Base-by-base conservation (phyloP, 2,888 invertebrate species). In the Drosophila nr. medialis region DNA sequence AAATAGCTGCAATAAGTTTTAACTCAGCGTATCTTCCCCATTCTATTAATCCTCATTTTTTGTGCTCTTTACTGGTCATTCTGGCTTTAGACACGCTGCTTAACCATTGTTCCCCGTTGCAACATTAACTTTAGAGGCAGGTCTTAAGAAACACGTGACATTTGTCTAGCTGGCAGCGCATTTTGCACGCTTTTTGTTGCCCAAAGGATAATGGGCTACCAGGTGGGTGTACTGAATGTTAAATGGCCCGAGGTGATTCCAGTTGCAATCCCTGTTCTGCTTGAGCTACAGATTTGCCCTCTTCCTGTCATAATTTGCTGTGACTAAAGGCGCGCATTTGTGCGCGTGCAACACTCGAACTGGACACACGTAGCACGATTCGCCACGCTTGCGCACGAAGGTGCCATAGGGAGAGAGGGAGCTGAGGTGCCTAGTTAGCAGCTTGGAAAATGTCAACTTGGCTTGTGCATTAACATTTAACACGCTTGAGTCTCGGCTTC, bases 191-290 rank as follows among this genome's bases (percentile, higher is more conserved):
- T 75, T 79, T 71, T 85, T 81, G 83, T 78, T 81, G 76, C 56
- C 77, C 75, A 72, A 81, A 83, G 85, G 86, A 87, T 85, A 87
- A 87, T 87, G 86, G 86, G 72, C 83, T 75, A 64, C 86, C 86
- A 83, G 88, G 85, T 85, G 88, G 85, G 85, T 70, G 85, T 70
- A 74, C 72, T 75, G 63, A 83, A 66, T 65, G 83, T 72, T n/a
- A 55, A 69, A 11, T 21, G 81, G 81, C 58, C 72, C 82, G 72
- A 82, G 84, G 77, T 81, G 83, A 68, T 58, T 18, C 1, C 24
- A 11, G 36, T 5, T 7, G 61, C 54, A 18, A 24, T 27, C 54
- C 36, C 38, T 27, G 54, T 27, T 54, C 36, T 27, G 11, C 10
- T 18, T 54, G 50, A 40, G 27, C 55, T 30, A 13, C 55, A 34